Conservation (phyloP, 2,888 invertebrate species). For the Crematogaster levior region DNA sequence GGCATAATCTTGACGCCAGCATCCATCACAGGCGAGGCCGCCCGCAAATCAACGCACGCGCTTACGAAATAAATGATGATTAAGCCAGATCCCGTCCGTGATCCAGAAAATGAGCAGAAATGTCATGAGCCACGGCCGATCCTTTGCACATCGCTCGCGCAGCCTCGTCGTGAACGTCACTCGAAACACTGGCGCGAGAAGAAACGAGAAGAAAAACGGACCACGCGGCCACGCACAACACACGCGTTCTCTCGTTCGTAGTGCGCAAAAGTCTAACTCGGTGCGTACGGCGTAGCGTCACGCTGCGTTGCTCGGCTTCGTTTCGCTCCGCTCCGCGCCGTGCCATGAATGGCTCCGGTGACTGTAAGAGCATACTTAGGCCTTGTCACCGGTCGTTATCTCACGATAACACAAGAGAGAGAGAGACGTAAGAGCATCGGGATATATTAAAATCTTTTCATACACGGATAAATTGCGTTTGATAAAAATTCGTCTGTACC, state of each 20-base stretch:
- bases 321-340: slow-evolving; percentile 4
- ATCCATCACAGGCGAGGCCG: slow-evolving; percentile 53
- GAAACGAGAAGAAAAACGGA: slow-evolving; percentile 3
- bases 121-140: slow-evolving; percentile 46
- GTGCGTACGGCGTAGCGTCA: slow-evolving; percentile 34
- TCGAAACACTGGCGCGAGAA: slow-evolving; percentile 10
- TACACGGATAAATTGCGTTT: background rate
- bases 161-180: slow-evolving; percentile 5
- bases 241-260: slow-evolving; percentile 31
- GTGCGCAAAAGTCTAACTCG: background rate
- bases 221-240: slow-evolving; percentile 18
- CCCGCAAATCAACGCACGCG: slow-evolving; percentile 38
- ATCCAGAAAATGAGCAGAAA: slow-evolving; percentile 61
- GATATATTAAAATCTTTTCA: slow-evolving; percentile 15
- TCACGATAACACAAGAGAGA: slow-evolving; percentile 63
- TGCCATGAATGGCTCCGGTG: slow-evolving; percentile 30
- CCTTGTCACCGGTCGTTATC: slow-evolving; percentile 69
- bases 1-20: slow-evolving; percentile 18
- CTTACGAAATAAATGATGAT: slow-evolving; percentile 46
- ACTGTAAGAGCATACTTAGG: slow-evolving; percentile 61
- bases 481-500: slow-evolving; percentile 9
- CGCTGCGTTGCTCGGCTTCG: slow-evolving; percentile 7
- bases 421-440: slow-evolving; percentile 29
- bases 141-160: slow-evolving; percentile 23
- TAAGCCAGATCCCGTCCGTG: slow-evolving; percentile 54